phyloP scores from a whole-genome alignment of 2,888 invertebrate genomes.

The Folsomia manolachei region DNA sequence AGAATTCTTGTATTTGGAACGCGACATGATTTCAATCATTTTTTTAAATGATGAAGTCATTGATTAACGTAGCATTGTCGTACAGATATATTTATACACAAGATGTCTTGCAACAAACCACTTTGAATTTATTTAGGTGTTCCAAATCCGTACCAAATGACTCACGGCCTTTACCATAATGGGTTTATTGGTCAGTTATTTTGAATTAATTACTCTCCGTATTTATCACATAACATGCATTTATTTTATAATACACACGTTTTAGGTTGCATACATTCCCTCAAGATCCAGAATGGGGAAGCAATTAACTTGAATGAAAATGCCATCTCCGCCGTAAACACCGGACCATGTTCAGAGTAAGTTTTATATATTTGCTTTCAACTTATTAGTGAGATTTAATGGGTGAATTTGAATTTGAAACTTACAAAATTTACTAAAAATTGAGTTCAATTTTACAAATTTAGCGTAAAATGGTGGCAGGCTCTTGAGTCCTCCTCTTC shows the following conservation, averaged over 20 bases:
- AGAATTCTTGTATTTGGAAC: too few species aligned
- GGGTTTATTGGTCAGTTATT: constrained; percentile 57
- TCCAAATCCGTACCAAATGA: constrained; percentile 59
- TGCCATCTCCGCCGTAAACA: constrained; percentile 75
- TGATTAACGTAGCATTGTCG: constrained; percentile 26
- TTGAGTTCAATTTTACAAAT: not conserved
- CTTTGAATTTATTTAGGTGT: too few species aligned
- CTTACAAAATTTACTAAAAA: not conserved
- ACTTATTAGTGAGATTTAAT: constrained; percentile 6
- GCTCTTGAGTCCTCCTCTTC: constrained; percentile 37
- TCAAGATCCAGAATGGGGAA: constrained; percentile 70
- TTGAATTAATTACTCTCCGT: too few species aligned
- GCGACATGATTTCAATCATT: too few species aligned
- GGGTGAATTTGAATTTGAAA: too few species aligned
- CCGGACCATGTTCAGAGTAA: constrained; percentile 78
- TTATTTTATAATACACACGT: too few species aligned
- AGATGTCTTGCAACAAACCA: too few species aligned
- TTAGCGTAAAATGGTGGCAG: constrained; percentile 47
- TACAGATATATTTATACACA: not conserved
- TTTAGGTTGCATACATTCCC: constrained; percentile 77
- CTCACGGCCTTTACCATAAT: constrained; percentile 64
- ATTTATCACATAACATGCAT: too few species aligned
- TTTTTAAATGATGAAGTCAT: constrained; percentile 1
- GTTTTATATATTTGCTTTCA: constrained; percentile 50
- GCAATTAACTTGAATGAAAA: constrained; percentile 66